Evolutionary conservation across 2,888 invertebrate species (phyloP).

Genomic region (Lagria hirta): DNA sequence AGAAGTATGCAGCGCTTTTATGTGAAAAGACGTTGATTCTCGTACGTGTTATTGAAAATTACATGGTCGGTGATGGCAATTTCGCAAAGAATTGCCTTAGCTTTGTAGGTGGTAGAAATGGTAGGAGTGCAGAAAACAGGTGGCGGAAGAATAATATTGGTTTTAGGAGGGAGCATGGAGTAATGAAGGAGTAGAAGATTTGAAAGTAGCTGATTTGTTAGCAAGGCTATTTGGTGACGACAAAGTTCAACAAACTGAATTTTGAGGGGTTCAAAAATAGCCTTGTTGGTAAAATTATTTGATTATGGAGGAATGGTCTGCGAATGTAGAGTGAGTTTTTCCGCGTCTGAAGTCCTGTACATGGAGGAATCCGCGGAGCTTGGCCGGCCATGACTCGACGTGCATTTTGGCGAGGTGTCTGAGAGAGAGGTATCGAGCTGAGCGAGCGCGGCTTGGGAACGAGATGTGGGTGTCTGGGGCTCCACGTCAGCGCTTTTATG

Average conservation of each 20-base stretch:
- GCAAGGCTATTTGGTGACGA: slow-evolving; percentile 21
- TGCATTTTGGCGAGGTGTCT: not conserved
- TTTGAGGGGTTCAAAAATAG: slow-evolving; percentile 13
- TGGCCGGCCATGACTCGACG: slow-evolving; percentile 18
- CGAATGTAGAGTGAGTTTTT: slow-evolving; percentile 3
- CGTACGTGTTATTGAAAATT: no score
- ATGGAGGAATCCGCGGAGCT: slow-evolving; percentile 2
- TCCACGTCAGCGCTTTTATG: slow-evolving; percentile 15
- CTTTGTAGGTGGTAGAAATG: no score
- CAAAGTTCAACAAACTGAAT: slow-evolving; percentile 24
- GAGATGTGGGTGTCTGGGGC: slow-evolving; percentile 20
- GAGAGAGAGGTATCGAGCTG: not conserved
- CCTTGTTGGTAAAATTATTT: not conserved
- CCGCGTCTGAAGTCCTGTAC: slow-evolving; percentile 5
- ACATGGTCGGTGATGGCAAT: no score
- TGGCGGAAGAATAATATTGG: no score
- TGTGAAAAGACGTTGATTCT: no score
- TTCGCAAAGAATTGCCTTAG: no score
- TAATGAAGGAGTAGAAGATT: no score
- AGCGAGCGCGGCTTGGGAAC: slow-evolving; percentile 16
- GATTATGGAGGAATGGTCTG: slow-evolving; percentile 4
- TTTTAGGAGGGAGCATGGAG: no score
- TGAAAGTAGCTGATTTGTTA: not conserved
- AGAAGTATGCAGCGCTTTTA: no score
- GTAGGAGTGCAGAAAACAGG: no score